A percentile compares a stretch with the other conserved stretches of the same genome.
These are phyloP conservation scores for Chrysopa pallens DNA, from an alignment of 1,140 invertebrate genomes.

Conservation along the genomic window DNA sequence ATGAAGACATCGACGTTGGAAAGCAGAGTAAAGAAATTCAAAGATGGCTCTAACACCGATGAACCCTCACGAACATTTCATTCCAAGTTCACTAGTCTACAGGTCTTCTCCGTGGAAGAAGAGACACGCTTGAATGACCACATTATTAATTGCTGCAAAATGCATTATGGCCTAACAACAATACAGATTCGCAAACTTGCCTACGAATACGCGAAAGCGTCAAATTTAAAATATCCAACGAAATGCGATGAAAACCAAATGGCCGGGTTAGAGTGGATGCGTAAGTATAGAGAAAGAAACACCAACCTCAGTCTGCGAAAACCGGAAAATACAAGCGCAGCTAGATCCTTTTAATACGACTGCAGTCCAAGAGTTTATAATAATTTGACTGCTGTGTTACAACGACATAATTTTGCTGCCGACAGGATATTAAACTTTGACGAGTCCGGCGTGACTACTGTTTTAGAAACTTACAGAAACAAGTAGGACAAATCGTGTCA, in stretches of 20 bases:
- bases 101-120: conserved; percentile 4
- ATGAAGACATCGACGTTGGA: conserved; percentile 2
- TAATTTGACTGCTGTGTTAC: conserved; percentile 3
- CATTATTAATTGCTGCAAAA: conserved; percentile 5
- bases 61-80: conserved; percentile 3
- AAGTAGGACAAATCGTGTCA: conserved; percentile 20
- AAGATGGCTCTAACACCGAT: conserved; percentile 1
- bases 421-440: conserved; percentile 24
- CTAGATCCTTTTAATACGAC: not conserved
- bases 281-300: conserved; percentile 3
- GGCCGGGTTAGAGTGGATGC: conserved; percentile 5
- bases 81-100: conserved; percentile 3
- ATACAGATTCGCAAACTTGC: conserved; percentile 5
- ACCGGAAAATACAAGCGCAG: conserved; percentile 6
- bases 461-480: conserved; percentile 14
- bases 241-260: conserved; percentile 6
- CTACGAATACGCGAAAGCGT: no score
- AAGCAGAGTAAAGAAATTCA: conserved; percentile 4
- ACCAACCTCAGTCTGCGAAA: conserved; percentile 4
- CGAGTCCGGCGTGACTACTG: conserved; percentile 23
- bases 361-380: conserved; percentile 1
- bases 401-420: conserved; percentile 4
- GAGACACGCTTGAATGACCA: conserved; percentile 4
- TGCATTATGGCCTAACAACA: conserved; percentile 7
- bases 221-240: no score